Base-by-base conservation (phyloP, 1,140 invertebrate genomes). In the Brachystomella parvula region DNA sequence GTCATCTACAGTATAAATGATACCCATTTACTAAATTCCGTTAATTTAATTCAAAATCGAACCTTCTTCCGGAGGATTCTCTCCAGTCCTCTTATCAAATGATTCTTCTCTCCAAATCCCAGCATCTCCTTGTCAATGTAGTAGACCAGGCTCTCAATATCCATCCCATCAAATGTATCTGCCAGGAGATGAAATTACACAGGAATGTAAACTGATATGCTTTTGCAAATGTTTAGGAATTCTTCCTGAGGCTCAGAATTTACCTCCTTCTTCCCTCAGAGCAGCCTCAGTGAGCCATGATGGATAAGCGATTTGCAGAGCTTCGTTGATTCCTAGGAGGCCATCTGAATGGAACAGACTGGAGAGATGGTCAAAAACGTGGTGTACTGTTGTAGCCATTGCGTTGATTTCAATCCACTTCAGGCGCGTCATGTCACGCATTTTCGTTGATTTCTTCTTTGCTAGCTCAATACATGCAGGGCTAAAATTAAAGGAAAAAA, bases 391-490 rank as follows among this genome's bases (percentile, higher is more conserved):
- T n/a, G 58, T 35, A 24, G 53, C 63, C 9, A 58, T n/a, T 6
- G 21, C 26, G 31, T 58, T 65, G 17, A 65, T 47, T 30, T 65
- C 63, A 35, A 65, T 59, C 63, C 63, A 65, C 30, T 65, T 61
- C 28, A 65, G 2, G 35, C 49, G 26, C 33, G 49, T 47, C 21
- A 33, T 57, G 21, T 65, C 63, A 12, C 28, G 19, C 2, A 24
- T 6, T 21, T 28, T 28, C 12, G 63, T 61, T 2, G 63, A 47
- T 2, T 21, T 49, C 12, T 6, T 3, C 19, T 32, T 53, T 19
- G 63, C 29, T 32, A 24, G 39, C n/a, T 32, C 49, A 21, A 33
- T 57, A 2, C 57, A 35, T 28, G 6, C 47, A 6, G 30, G n/a
- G 3, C 63, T 65, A 29, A 3, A 59, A 9, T 19, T 32, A 58